Base-by-base conservation (phyloP, 2,888 invertebrate genomes). In the Eudiplozoon nipponicum region DNA sequence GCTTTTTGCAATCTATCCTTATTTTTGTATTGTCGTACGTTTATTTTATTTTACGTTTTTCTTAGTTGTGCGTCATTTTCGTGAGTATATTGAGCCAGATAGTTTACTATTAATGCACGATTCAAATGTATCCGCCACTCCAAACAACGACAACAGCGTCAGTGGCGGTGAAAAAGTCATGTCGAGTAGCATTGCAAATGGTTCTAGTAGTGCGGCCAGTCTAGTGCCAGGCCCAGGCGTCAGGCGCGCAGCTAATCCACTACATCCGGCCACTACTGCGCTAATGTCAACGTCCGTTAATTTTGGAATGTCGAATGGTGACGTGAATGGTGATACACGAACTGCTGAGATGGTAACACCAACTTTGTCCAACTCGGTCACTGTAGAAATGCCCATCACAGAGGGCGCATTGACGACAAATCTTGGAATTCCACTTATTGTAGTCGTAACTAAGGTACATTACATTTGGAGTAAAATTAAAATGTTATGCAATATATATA, bases 381-480 rank as follows among this genome's bases (percentile, higher is more conserved):
- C n/a, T n/a, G 65, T 72, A 50, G 70, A 76, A 37, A 64, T 81
- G 49, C 74, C 80, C 0, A 75, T 86, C 51, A 74, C 70, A 45
- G 75, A 78, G 50, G 52, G 53, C 44, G 57, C 57, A 22, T 68
- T 90, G 48, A 71, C 72, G 42, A 72, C 74, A 49, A 90, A 90
- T 64, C 66, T 86, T 51, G 90, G 90, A 39, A 62, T 90, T 51
- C 86, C 90, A 58, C 73, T 90, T 51, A 75, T 86, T 48, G 84
- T 90, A 45, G 84, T 90, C 49, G 74, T 81, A 50, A 84, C 90
- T 48, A 90, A 90, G 69, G 76, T 75, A 52, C 42, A 49, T 34
- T 19, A 28, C 37, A 13, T 31, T 39, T 21, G 29, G 28, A 21
- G 5, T 28, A 28, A 20, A 5, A 17, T 26, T 17, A 26, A 29